Evolutionary conservation across 1,140 invertebrate species (phyloP).

Genomic region (Macrotrachela quadricornifera): DNA sequence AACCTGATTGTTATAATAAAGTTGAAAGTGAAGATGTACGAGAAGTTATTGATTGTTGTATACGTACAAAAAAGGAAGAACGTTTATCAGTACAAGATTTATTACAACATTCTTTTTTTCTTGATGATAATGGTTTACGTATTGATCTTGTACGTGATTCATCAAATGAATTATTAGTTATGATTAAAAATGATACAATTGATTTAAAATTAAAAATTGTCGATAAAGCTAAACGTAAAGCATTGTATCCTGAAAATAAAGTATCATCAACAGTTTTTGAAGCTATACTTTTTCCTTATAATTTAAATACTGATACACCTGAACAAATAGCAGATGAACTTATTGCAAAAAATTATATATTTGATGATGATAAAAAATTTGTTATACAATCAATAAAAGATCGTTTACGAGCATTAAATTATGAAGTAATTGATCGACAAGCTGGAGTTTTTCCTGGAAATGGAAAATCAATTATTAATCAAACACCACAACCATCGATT

Average conservation of each 20-base stretch:
- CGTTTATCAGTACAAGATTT: conserved; percentile 64
- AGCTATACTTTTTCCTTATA: too few species aligned
- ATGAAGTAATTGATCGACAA: neutral
- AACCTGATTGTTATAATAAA: conserved; percentile 82
- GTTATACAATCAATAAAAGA: conserved; percentile 4
- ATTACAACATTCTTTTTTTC: conserved; percentile 85
- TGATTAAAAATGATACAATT: conserved; percentile 19
- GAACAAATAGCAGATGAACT: too few species aligned
- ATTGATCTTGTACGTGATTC: conserved; percentile 60
- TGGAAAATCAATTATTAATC: too few species aligned
- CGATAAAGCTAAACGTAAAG: conserved; percentile 77
- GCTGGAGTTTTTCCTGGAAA: too few species aligned
- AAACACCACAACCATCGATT: too few species aligned
- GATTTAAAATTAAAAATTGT: conserved; percentile 77
- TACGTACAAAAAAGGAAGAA: conserved; percentile 66
- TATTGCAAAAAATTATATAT: too few species aligned
- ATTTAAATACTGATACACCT: too few species aligned
- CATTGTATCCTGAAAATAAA: conserved; percentile 61
- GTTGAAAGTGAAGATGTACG: conserved; percentile 82
- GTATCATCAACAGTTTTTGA: conserved; percentile 20
- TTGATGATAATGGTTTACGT: conserved; percentile 76
- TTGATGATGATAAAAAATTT: conserved; percentile 30
- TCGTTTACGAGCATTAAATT: neutral
- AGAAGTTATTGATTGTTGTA: conserved; percentile 90
- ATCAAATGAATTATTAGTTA: conserved; percentile 36